Conservation (phyloP, 1,140 invertebrate species). For the Onthophagus taurus region DNA sequence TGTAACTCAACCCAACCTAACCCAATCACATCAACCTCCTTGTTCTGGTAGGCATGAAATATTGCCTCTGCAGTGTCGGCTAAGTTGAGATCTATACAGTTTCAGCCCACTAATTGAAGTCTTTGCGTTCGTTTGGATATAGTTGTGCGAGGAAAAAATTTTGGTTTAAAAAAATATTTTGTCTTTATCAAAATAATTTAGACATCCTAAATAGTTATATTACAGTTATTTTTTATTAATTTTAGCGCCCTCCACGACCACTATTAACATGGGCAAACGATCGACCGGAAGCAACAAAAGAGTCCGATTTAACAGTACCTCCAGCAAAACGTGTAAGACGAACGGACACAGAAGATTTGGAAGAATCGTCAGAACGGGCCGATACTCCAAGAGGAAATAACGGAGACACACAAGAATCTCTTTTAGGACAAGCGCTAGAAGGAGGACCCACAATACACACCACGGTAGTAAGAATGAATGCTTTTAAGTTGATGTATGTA, state of each 20-base stretch:
- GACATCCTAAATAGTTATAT: no score
- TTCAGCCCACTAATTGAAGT: no score
- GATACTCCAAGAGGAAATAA: constrained; percentile 43
- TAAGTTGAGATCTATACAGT: no score
- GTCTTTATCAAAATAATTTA: no score
- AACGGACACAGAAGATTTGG: constrained; percentile 29
- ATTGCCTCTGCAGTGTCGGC: no score
- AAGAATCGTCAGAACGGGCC: constrained; percentile 26
- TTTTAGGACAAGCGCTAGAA: constrained; percentile 66
- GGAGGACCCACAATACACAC: constrained; percentile 48
- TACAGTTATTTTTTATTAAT: constrained; percentile 27
- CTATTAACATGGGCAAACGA: constrained; percentile 45
- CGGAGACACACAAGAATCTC: constrained; percentile 50
- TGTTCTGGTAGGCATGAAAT: no score
- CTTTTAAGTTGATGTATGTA: not conserved
- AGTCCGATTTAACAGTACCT: constrained; percentile 42
- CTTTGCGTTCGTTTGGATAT: not conserved
- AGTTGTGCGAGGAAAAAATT: not conserved
- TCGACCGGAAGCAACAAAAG: constrained; percentile 35
- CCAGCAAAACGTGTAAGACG: constrained; percentile 47
- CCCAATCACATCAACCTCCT: no score
- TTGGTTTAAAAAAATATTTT: no score
- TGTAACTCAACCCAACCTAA: no score
- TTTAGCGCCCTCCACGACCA: no score
- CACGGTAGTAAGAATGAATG: constrained; percentile 27